Percentiles rank a stretch among this genome's conserved stretches.
These are phyloP conservation scores for Dione juno DNA, from an alignment of 2,888 invertebrate species.

Conservation along the genomic window DNA sequence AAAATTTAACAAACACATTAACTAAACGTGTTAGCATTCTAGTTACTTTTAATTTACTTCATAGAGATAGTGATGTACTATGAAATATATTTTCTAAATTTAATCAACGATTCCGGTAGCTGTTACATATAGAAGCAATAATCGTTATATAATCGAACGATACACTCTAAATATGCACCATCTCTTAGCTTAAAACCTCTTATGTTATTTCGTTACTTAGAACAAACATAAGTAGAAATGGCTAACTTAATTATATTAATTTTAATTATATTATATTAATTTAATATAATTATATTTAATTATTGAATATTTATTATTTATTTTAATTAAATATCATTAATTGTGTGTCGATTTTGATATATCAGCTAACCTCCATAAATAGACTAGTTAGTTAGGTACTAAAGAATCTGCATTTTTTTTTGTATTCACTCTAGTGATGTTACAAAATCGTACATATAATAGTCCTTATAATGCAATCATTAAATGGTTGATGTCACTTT, in stretches of 20 bases:
- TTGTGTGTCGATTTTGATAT: too few relatives aligned
- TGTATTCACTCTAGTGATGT: background rate
- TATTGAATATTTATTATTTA: too few relatives aligned
- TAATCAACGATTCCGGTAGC: constrained; percentile 27
- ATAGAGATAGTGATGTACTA: constrained; percentile 7
- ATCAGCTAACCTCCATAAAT: too few relatives aligned
- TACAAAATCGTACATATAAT: background rate
- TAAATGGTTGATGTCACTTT: constrained; percentile 34
- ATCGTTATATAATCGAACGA: constrained; percentile 16
- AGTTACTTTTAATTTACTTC: constrained; percentile 9
- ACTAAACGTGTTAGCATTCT: background rate
- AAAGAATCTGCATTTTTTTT: background rate
- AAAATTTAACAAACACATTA: constrained; percentile 19
- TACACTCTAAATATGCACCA: constrained; percentile 12
- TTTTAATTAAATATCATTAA: too few relatives aligned
- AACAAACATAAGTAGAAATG: constrained; percentile 12
- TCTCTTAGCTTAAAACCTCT: constrained; percentile 18
- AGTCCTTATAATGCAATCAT: background rate
- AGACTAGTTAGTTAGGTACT: too few relatives aligned
- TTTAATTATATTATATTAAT: background rate
- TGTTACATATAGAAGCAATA: constrained; percentile 15
- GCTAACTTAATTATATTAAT: background rate
- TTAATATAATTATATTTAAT: too few relatives aligned
- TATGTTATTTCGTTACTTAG: constrained; percentile 16
- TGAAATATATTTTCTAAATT: constrained; percentile 12